Evolutionary conservation across 2,888 invertebrate genomes (phyloP).

Genomic region (Linnaemya tessellans): DNA sequence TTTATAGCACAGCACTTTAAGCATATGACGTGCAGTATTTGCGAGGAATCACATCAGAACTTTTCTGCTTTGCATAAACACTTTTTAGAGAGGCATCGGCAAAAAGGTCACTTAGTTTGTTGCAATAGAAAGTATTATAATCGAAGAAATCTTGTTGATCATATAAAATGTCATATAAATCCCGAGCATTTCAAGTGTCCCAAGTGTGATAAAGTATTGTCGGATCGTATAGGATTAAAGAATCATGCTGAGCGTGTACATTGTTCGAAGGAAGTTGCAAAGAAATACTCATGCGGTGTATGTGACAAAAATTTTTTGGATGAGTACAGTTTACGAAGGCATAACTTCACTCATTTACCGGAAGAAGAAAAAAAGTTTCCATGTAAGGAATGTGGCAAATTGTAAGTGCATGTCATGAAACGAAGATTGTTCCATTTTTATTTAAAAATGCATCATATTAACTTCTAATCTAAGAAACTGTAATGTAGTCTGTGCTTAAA

Average conservation of each 20-base stretch:
- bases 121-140: slow-evolving; percentile 82
- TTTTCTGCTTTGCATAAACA: slow-evolving; percentile 65
- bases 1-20: slow-evolving; percentile 59
- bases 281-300: slow-evolving; percentile 75
- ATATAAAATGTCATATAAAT: slow-evolving; percentile 81
- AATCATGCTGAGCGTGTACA: slow-evolving; percentile 76
- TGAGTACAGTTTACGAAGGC: slow-evolving; percentile 77
- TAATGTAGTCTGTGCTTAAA: no score
- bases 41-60: slow-evolving; percentile 32
- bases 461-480: no score
- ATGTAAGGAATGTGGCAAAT: slow-evolving; percentile 81
- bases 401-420: slow-evolving; percentile 73
- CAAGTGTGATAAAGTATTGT: slow-evolving; percentile 78
- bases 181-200: slow-evolving; percentile 81
- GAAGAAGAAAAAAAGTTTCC: slow-evolving; percentile 79
- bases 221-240: slow-evolving; percentile 76
- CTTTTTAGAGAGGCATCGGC: slow-evolving; percentile 68
- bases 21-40: slow-evolving; percentile 48
- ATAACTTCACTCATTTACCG: slow-evolving; percentile 78
- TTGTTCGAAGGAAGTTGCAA: slow-evolving; percentile 75
- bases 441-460: no score
- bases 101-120: slow-evolving; percentile 79
- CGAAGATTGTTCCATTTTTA: background rate
- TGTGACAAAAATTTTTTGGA: slow-evolving; percentile 76
- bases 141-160: slow-evolving; percentile 80